phyloP scores from a whole-genome alignment of 2,113 vertebrate species.

The Bos taurus region DNA sequence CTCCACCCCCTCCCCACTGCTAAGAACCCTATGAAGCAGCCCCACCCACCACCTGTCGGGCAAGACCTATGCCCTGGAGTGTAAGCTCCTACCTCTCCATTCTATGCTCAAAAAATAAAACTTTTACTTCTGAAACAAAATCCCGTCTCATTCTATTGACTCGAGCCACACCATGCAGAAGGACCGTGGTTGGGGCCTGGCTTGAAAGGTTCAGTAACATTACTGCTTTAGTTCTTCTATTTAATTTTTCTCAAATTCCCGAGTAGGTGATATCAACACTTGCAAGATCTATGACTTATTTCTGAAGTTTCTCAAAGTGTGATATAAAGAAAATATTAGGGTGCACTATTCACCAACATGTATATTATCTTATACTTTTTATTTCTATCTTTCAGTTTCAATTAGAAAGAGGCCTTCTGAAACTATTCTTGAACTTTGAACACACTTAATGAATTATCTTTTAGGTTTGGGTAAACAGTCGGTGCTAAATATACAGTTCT shows the following conservation, averaged over 20 bases:
- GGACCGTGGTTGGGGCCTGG: not conserved
- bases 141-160: not conserved
- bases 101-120: not conserved
- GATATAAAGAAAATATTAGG: not conserved
- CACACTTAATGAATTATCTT: not conserved
- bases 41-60: not conserved
- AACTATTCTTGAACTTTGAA: not conserved
- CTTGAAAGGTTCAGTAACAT: not conserved
- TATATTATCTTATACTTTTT: not conserved
- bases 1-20: not conserved
- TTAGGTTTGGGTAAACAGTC: not conserved
- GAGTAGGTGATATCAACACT: not conserved
- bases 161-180: not conserved
- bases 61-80: not conserved
- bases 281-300: not conserved
- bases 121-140: not conserved
- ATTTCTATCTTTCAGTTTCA: not conserved
- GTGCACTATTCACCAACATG: not conserved
- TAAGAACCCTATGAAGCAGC: not conserved
- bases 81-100: not conserved
- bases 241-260: not conserved
- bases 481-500: not conserved
- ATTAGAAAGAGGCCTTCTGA: not conserved
- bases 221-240: not conserved
- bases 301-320: not conserved